These are phyloP conservation scores for Pseudolaguvia tuberculata DNA, from an alignment of 2,113 vertebrate species.

Conservation along the genomic window DNA sequence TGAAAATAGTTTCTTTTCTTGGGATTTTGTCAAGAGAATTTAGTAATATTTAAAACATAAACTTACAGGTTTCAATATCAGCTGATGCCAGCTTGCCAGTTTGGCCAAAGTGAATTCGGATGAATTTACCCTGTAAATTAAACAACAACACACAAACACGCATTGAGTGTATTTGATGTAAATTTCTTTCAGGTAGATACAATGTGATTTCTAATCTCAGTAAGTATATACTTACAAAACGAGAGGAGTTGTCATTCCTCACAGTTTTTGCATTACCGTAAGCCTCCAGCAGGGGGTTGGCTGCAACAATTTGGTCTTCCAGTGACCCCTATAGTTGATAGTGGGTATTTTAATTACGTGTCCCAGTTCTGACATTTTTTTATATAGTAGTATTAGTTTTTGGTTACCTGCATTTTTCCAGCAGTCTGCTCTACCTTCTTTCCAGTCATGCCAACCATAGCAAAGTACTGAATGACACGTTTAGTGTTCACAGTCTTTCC, in stretches of 20 bases:
- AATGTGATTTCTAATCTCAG: conserved; percentile 44
- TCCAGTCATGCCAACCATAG: conserved; percentile 82
- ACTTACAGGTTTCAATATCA: conserved; percentile 80
- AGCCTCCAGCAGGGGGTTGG: conserved; percentile 74
- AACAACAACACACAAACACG: neutral
- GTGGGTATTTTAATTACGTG: neutral
- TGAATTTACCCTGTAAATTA: conserved; percentile 79
- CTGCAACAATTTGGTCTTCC: conserved; percentile 59
- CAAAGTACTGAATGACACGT: conserved; percentile 94
- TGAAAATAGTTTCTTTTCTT: neutral
- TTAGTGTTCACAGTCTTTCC: conserved; percentile 96
- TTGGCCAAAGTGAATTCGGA: conserved; percentile 84
- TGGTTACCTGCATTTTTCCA: conserved; percentile 77
- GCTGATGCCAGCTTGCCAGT: conserved; percentile 81
- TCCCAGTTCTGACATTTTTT: neutral
- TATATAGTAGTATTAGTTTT: neutral
- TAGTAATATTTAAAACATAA: too few relatives aligned
- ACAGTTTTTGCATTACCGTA: conserved; percentile 84
- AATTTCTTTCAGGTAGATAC: neutral
- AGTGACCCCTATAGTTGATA: conserved; percentile 73
- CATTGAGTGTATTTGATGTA: too few relatives aligned
- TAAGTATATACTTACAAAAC: conserved; percentile 78
- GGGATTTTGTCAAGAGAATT: neutral
- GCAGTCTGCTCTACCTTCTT: conserved; percentile 48
- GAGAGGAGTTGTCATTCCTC: conserved; percentile 84